A percentile compares a stretch with the other conserved stretches of the same genome.
These are phyloP conservation scores for Bombus pyrosoma DNA, from an alignment of 1,140 invertebrate genomes.

Conservation along the genomic window DNA sequence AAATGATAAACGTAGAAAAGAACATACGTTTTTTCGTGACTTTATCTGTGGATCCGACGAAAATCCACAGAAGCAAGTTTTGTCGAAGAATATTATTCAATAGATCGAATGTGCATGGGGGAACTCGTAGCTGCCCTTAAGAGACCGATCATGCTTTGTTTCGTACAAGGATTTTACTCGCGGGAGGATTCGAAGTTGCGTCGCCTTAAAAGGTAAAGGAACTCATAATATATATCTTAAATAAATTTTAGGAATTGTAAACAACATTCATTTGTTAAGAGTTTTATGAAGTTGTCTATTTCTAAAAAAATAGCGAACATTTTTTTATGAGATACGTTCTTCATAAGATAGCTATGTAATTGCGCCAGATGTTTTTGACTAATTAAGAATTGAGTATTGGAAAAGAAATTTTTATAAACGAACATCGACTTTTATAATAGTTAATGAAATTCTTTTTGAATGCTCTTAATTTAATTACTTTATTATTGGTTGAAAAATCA, in stretches of 20 bases:
- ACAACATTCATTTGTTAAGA: background rate
- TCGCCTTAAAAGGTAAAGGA: conserved; percentile 74
- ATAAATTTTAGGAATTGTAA: background rate
- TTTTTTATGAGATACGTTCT: background rate
- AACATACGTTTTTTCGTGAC: background rate
- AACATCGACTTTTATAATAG: no score
- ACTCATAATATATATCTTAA: background rate
- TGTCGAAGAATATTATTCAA: background rate
- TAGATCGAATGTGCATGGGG: conserved; percentile 65
- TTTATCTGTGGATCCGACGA: background rate
- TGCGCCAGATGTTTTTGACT: background rate
- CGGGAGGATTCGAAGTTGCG: conserved; percentile 75
- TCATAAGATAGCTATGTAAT: background rate
- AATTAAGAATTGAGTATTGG: no score
- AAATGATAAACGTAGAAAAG: background rate
- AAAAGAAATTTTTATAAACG: no score
- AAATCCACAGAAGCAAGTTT: conserved; percentile 1
- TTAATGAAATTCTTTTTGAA: background rate
- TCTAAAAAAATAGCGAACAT: no score
- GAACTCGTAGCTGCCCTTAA: conserved; percentile 65
- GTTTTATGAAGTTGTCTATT: no score
- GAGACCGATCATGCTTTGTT: conserved; percentile 78
- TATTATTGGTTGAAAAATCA: background rate
- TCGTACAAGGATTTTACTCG: conserved; percentile 76
- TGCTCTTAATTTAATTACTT: background rate